Evolutionary conservation across 2,888 invertebrate genomes (phyloP), one percentile per base, ranked within the genome.

Genomic region (Hemicrepidius hirtus): DNA sequence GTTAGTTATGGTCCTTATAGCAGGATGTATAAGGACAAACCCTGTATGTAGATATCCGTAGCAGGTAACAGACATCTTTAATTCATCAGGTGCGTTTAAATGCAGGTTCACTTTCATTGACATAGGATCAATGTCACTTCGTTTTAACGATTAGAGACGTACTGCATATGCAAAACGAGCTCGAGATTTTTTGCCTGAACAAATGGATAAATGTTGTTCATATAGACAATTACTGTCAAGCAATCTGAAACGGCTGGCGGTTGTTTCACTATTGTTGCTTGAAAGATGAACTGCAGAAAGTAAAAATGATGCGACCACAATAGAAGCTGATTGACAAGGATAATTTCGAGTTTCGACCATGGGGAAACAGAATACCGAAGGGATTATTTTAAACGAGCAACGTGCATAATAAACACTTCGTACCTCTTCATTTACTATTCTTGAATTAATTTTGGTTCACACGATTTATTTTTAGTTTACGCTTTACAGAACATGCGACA

Each of bases 291-390:
- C 66, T 66, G 66, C 28, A 37, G 66, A 66, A 68, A 68, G 44
- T 40, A 68, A 68, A 68, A 68, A 68, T 68, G 68, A 68, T 60
- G 57, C 40, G 10, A 37, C 24, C 74, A 78, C 75, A 75, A 71
- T 62, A 37, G 50, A 53, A 59, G 28, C 71, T 78, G 77, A 78
- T 77, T 78, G 78, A 78, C 78, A 77, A 44, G 71, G 73, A 77
- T 78, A 77, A 78, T 78, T 78, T 68, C 41, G 13, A 44, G 32
- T 9, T 40, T 40, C 7, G 10, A 21, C 35, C 20, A 40, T 18
- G 10, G 59, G 20, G 59, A 40, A 37, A 6, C 16, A 13, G 10
- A 5, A 32, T 32, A 28, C 28, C 49, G 49, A 20, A 24, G 55
- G 55, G 55, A 13, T 32, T 0, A 32, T 55, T 55, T 13, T 32